These are phyloP conservation scores for Ophion slaviceki DNA, from an alignment of 2,888 invertebrate species.

Conservation along the genomic window DNA sequence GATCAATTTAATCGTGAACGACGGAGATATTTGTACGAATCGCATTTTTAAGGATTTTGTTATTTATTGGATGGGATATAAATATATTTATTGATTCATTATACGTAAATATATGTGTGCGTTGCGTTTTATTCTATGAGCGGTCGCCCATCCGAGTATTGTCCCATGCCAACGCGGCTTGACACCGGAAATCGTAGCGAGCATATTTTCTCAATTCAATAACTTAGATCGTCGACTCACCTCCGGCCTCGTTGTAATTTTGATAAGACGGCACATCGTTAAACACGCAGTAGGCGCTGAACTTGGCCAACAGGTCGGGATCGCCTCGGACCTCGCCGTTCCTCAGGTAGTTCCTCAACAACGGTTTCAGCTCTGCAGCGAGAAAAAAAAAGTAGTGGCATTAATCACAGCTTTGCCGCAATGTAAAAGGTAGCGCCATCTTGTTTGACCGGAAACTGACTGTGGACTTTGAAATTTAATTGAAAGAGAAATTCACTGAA, in stretches of 20 bases:
- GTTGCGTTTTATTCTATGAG: no score
- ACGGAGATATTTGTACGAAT: background rate
- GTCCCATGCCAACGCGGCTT: no score
- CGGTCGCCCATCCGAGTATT: background rate
- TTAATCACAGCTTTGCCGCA: no score
- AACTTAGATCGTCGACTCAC: constrained; percentile 69
- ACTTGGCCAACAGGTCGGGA: constrained; percentile 81
- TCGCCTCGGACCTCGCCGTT: constrained; percentile 83
- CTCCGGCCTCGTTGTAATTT: constrained; percentile 74
- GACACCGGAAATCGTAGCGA: background rate
- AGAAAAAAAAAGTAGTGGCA: background rate
- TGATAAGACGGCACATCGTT: constrained; percentile 85
- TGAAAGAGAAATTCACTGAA: no score
- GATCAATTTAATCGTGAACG: background rate
- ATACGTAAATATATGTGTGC: background rate
- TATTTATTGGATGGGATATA: background rate
- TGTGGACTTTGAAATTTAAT: no score
- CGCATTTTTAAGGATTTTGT: background rate
- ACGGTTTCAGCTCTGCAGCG: constrained; percentile 81
- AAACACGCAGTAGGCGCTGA: constrained; percentile 86
- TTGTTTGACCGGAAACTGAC: no score
- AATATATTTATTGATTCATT: background rate
- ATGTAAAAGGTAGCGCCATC: no score
- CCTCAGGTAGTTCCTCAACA: constrained; percentile 84
- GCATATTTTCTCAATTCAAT: background rate